Percentiles rank a stretch among this genome's conserved stretches.
Conservation (phyloP, 2,113 vertebrate species). For the Gallinago jamesoni region DNA sequence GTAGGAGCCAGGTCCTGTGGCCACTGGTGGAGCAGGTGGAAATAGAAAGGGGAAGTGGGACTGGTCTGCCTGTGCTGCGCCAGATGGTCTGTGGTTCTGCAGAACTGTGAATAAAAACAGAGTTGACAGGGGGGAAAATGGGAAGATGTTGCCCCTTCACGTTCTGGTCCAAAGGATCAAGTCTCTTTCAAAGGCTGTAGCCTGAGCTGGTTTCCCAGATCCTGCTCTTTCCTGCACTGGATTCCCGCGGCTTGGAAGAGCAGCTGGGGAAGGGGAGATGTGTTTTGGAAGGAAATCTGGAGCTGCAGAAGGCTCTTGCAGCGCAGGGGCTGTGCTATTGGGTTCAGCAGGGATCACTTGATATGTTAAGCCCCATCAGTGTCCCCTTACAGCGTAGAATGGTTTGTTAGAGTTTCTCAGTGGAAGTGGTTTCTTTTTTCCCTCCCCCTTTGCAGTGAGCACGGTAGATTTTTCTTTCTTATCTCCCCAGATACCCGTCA, state of each 20-base stretch:
- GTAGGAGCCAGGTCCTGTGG: fast-evolving
- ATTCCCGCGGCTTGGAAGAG: neutral
- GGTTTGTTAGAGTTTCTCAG: neutral
- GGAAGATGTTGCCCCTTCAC: fast-evolving
- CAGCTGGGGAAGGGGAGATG: neutral
- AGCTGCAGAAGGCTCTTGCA: neutral
- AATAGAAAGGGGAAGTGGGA: neutral
- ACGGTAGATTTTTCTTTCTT: neutral
- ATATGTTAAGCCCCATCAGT: fast-evolving
- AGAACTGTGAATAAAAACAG: neutral
- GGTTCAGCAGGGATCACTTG: neutral
- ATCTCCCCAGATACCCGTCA: neutral
- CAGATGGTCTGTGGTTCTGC: neutral
- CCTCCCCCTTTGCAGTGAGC: neutral
- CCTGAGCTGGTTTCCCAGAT: neutral
- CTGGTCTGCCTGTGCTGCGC: neutral
- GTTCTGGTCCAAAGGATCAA: fast-evolving
- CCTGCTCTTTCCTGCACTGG: neutral
- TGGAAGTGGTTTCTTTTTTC: constrained; percentile 47
- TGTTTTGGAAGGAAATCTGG: neutral
- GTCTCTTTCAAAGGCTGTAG: neutral
- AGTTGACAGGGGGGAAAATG: neutral
- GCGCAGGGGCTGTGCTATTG: fast-evolving
- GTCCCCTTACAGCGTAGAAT: neutral
- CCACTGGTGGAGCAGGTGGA: neutral